Evolutionary conservation across 2,888 invertebrate species (phyloP), one percentile per base, ranked within the genome.

Genomic region (Watsonalla binaria): DNA sequence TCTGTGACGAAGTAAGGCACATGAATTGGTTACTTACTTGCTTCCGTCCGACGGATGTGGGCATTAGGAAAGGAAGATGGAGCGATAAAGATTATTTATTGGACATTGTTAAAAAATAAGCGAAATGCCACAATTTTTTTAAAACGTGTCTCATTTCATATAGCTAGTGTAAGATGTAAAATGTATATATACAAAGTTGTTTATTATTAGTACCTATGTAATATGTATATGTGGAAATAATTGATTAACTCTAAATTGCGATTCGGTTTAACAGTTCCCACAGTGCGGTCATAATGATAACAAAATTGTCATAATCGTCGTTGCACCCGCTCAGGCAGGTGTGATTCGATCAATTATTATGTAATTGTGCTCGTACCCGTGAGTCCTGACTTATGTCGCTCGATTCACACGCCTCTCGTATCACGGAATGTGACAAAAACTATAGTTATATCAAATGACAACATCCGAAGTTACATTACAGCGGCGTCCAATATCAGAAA

Each of bases 1-100:
- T 73, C 83, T 87, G 87, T 88, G 87, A 87, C 89, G 86, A 80
- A 80, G 73, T 73, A 75, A 74, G 73, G 70, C 76, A 82, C 78
- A 24, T 72, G 80, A 79, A 76, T 78, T 72, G 67, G 71, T 72
- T 72, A 72, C 74, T 78, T 74, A 73, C 71, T 68, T 72, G 75
- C 74, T 86, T 89, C 89, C 90, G 87, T 78, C 86, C 89, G 89
- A 89, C 24, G 24, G 81, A 87, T 86, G 80, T 85, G 83, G 84
- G 81, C 71, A 72, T 74, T 68, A 64, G 71, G 71, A 72, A 67
- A 61, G 68, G 68, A 48, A 35, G 48, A 49, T 67, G 66, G 65
- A 67, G 61, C 67, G 74, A 72, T 65, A 73, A 64, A 63, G 61
- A 69, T 72, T 54, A 62, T 60, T 62, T 66, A 42, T 42, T 11